Base-by-base conservation (phyloP, 2,888 invertebrate species). In the Gandaritis pyraliata region DNA sequence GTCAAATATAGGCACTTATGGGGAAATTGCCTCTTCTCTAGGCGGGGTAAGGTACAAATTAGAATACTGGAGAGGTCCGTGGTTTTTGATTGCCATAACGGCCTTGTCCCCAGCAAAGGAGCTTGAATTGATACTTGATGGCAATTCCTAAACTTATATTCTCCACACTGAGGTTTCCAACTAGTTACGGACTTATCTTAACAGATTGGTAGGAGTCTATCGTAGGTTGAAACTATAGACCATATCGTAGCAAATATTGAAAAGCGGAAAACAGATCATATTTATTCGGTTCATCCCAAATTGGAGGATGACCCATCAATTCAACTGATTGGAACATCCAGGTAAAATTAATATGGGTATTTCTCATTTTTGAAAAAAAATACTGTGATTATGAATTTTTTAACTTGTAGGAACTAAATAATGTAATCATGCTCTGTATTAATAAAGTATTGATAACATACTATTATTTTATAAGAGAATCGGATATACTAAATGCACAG, bases 101-200 rank as follows among this genome's bases (percentile, higher is more conserved):
- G 78, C 81, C 79, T 81, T 78, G 77, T 68, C 66, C 72, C 66
- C 79, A 75, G 64, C 70, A 72, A 76, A 75, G 68, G 69, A 73
- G 63, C 71, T 66, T 72, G 78, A 80, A 81, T 82, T 80, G 77
- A 81, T 80, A 78, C 77, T 77, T 75, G 72, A 81, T 77, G 36
- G 58, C 54, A 57, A 62, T 48, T 58, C 51, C 41, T 49, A 15
- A 54, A 13, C 38, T 39, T 45, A 53, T 38, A 52, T 41, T 54
- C 12, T 2, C 16, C 43, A 15, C 38, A 38, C n/a, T 23, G 13
- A 38, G 39, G 33, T 16, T 15, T 10, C 30, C 15, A 15, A 3
- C n/a, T 48, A 33, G 33, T 23, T 23, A 23, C 23, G 23, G 23
- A 23, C 23, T 23, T n/a, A 6, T 2, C 23, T 23, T 23, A 3